Evolutionary conservation across 1,140 invertebrate species (phyloP).

Genomic region (Akabosia matsudoensis): DNA sequence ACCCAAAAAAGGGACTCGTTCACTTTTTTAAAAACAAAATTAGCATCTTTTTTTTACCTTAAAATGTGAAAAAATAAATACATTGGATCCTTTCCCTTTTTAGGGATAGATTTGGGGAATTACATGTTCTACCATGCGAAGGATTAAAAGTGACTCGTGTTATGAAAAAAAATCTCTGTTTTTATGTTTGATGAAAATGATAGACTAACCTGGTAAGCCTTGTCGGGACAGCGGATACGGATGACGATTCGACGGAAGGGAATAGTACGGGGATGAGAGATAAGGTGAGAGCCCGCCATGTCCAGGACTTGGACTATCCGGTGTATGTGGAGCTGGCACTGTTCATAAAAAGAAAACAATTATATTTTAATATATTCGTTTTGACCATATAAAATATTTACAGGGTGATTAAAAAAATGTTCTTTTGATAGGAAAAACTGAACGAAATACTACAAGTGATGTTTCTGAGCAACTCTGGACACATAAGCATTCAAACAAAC

Average conservation of each 20-base stretch:
- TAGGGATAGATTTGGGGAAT: neutral
- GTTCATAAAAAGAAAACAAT: slow-evolving; percentile 29
- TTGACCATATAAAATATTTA: too few species aligned
- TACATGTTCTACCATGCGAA: neutral
- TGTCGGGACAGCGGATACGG: slow-evolving; percentile 45
- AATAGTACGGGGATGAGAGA: slow-evolving; percentile 46
- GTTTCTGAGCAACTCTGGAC: too few species aligned
- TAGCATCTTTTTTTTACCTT: too few species aligned
- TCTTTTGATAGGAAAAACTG: too few species aligned
- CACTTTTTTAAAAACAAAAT: too few species aligned
- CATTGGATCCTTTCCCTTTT: slow-evolving; percentile 5
- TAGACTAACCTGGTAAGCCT: slow-evolving; percentile 43
- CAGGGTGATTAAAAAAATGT: too few species aligned
- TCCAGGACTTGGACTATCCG: slow-evolving; percentile 58
- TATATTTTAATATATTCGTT: neutral
- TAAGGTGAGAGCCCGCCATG: slow-evolving; percentile 42
- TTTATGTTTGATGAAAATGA: neutral
- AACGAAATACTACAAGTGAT: too few species aligned
- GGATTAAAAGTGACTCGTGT: neutral
- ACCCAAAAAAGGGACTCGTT: too few species aligned
- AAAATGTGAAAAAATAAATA: slow-evolving; percentile 9
- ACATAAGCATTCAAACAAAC: too few species aligned
- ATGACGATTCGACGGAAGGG: slow-evolving; percentile 43
- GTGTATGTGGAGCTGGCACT: slow-evolving; percentile 55
- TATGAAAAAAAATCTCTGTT: neutral